phyloP scores from a whole-genome alignment of 2,797 vertebrate species.

The Chiroxiphia lanceolata region DNA sequence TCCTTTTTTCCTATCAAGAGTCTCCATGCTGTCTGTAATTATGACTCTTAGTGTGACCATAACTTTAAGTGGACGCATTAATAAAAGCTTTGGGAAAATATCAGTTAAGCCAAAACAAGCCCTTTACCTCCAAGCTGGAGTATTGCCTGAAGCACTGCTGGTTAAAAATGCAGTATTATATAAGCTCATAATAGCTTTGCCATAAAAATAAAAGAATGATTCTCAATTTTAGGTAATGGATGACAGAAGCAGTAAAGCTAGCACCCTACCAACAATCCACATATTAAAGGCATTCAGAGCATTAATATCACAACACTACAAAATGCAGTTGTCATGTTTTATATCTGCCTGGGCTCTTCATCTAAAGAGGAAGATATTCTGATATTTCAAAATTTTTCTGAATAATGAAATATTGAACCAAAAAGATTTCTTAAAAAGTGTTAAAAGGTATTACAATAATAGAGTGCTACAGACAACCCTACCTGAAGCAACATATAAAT shows the following conservation, averaged over 20 bases:
- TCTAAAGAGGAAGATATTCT: not conserved
- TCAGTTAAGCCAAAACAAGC: not conserved
- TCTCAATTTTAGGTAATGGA: not conserved
- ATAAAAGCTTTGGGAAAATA: slow-evolving; percentile 44
- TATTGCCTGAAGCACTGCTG: not conserved
- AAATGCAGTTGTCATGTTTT: not conserved
- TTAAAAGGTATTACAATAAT: not conserved
- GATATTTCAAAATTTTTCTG: not conserved
- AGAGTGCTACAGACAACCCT: not conserved
- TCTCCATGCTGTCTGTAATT: slow-evolving; percentile 55
- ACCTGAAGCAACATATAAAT: not conserved
- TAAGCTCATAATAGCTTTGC: not conserved
- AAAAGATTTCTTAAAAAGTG: not conserved
- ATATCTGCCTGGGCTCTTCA: not conserved
- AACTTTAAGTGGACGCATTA: slow-evolving; percentile 17
- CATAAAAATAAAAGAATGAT: not conserved
- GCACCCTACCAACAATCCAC: not conserved
- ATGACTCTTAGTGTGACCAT: slow-evolving; percentile 25
- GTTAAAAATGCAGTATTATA: not conserved
- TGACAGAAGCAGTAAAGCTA: not conserved
- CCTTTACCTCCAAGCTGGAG: not conserved
- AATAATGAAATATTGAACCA: not conserved
- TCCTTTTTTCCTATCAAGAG: slow-evolving; percentile 56
- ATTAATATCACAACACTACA: not conserved
- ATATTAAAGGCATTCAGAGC: not conserved